These are phyloP conservation scores for Paratrypauchen microcephalus DNA, from an alignment of 2,797 vertebrate species.

Conservation along the genomic window DNA sequence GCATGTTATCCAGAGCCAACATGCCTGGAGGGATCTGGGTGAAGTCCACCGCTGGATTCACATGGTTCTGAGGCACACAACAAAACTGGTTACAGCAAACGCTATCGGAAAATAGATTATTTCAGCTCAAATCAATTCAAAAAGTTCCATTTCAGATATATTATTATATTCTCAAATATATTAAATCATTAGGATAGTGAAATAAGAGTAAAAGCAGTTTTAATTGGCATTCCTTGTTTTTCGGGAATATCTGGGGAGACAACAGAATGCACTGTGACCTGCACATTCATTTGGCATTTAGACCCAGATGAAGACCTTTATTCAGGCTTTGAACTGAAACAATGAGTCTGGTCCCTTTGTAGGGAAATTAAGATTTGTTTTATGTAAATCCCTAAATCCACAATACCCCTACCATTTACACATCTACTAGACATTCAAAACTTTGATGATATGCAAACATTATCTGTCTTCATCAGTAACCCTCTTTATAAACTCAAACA, in stretches of 20 bases:
- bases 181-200: neutral
- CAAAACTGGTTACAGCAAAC: conserved; percentile 8
- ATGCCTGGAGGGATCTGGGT: conserved; percentile 98
- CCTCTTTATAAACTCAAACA: conserved; percentile 16
- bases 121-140: conserved; percentile 3
- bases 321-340: neutral
- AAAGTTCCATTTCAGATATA: neutral
- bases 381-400: neutral
- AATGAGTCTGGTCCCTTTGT: neutral
- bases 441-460: conserved; percentile 18
- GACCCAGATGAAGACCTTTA: neutral
- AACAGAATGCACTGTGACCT: neutral
- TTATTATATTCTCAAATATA: neutral
- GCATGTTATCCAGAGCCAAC: conserved; percentile 97
- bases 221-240: neutral
- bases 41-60: conserved; percentile 99
- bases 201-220: neutral
- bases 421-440: conserved; percentile 12
- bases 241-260: neutral
- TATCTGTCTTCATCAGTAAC: conserved; percentile 15
- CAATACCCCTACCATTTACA: neutral
- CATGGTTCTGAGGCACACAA: conserved; percentile 87
- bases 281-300: neutral
- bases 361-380: neutral
- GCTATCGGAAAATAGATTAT: neutral